Base-by-base conservation (phyloP, 2,113 vertebrate species). In the Todiramphus chloris region DNA sequence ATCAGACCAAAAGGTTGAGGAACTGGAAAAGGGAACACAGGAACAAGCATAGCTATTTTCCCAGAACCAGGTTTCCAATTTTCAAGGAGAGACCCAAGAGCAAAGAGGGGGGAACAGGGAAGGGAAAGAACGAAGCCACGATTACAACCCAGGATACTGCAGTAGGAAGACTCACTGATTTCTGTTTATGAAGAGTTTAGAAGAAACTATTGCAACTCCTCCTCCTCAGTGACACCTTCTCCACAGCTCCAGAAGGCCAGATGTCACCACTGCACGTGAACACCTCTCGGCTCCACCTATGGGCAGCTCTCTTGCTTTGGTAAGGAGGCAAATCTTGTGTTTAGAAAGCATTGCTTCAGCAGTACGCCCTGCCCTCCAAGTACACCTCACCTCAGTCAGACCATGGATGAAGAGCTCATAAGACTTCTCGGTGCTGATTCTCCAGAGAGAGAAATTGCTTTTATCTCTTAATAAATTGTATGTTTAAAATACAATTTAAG, bases 31-130 rank as follows among this genome's bases (percentile, higher is more conserved):
- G 18, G 16, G 27, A 75, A 63, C 10, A 28, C 0, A 63, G 41
- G 16, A 83, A 83, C 18, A 55, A 80, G 24, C 10, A n/a, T 33
- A 87, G 51, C 0, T 0, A 82, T 60, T 68, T 81, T 21, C 9
- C 48, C 66, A 72, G 12, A 60, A 84, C 35, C 13, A 15, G 23
- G 30, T 59, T 25, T 67, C 75, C 59, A 18, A 63, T 46, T 89
- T 91, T 68, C 46, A 66, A 56, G 67, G 24, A 68, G 6, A 85
- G 3, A 66, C 11, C 28, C 1, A 17, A 1, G 2, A 0, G 0
- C 53, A 60, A 66, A 85, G 55, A 82, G 13, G 3, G 25, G 25
- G 27, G 3, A 58, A 81, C 46, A 37, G 21, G 14, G n/a, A 89
- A 15, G 16, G 21, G 9, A 75, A 80, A 79, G 17, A 68, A 68